A percentile compares a stretch with the other conserved stretches of the same genome.
These are phyloP conservation scores for Chironomus riparius DNA, from an alignment of 2,888 invertebrate genomes.

Conservation along the genomic window DNA sequence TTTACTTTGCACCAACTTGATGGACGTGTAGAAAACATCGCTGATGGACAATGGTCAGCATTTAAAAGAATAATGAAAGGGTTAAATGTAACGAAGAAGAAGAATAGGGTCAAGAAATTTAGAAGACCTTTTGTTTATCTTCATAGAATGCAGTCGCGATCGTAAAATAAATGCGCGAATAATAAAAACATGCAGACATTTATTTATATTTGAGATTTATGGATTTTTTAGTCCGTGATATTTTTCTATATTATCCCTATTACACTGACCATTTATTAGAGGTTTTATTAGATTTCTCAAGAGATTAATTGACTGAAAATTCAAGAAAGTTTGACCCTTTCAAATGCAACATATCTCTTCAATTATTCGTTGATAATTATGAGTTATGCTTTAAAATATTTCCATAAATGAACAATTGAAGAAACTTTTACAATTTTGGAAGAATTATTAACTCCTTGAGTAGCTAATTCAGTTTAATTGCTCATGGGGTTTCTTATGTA, in stretches of 20 bases:
- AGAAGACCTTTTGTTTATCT: conserved; percentile 1
- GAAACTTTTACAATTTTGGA: not conserved
- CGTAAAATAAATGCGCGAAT: not conserved
- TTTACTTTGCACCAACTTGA: conserved; percentile 1
- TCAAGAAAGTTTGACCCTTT: not conserved
- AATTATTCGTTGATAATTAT: not conserved
- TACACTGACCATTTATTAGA: conserved; percentile 16
- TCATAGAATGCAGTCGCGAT: not conserved
- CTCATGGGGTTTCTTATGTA: too few relatives aligned
- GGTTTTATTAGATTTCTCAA: not conserved
- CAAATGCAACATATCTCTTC: not conserved
- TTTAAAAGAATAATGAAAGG: conserved; percentile 4
- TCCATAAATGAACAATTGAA: not conserved
- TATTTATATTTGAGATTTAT: conserved; percentile 20
- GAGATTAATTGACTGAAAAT: conserved; percentile 21
- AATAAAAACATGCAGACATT: not conserved
- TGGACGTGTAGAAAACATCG: not conserved
- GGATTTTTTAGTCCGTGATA: not conserved
- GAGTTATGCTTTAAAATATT: not conserved
- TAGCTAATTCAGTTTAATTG: too few relatives aligned
- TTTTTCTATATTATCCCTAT: not conserved
- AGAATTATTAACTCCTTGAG: too few relatives aligned
- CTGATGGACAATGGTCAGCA: conserved; percentile 8
- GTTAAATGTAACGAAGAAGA: not conserved
- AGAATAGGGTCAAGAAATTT: conserved; percentile 11